Evolutionary conservation across 2,888 invertebrate species (phyloP).

Genomic region (Brachynemurus nebulosus): DNA sequence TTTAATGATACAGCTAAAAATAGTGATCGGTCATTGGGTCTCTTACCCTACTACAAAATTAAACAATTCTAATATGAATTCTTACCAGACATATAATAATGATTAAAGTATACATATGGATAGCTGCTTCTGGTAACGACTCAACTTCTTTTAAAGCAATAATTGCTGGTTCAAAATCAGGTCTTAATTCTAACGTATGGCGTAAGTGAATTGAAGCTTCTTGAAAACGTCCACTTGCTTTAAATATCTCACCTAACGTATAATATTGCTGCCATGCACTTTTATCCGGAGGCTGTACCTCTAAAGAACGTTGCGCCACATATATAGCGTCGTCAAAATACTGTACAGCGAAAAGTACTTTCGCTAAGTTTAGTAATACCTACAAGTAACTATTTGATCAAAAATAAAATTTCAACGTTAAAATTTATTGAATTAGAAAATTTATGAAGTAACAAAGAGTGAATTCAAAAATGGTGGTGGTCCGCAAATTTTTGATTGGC

Average conservation of each 20-base stretch:
- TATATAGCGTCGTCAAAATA: constrained; percentile 84
- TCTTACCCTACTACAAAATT: no score
- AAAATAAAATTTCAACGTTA: no score
- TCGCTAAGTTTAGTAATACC: constrained; percentile 69
- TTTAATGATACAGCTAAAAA: no score
- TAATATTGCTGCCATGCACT: constrained; percentile 87
- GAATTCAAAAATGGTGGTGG: no score
- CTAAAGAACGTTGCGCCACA: constrained; percentile 69
- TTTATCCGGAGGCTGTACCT: constrained; percentile 71
- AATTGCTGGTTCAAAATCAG: constrained; percentile 71
- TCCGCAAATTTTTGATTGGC: no score
- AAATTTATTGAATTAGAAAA: no score
- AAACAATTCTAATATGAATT: constrained; percentile 6
- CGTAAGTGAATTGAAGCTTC: constrained; percentile 73
- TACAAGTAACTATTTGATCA: constrained; percentile 21
- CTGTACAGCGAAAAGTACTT: constrained; percentile 72
- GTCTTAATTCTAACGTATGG: constrained; percentile 70
- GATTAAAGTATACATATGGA: constrained; percentile 74
- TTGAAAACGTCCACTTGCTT: constrained; percentile 79
- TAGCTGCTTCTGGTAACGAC: constrained; percentile 60
- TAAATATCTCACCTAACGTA: constrained; percentile 81
- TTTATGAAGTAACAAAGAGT: no score
- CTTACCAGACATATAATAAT: constrained; percentile 76
- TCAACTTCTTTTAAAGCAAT: constrained; percentile 71
- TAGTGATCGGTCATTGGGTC: no score